phyloP scores from a whole-genome alignment of 2,888 invertebrate genomes.

The Deilephila elpenor region DNA sequence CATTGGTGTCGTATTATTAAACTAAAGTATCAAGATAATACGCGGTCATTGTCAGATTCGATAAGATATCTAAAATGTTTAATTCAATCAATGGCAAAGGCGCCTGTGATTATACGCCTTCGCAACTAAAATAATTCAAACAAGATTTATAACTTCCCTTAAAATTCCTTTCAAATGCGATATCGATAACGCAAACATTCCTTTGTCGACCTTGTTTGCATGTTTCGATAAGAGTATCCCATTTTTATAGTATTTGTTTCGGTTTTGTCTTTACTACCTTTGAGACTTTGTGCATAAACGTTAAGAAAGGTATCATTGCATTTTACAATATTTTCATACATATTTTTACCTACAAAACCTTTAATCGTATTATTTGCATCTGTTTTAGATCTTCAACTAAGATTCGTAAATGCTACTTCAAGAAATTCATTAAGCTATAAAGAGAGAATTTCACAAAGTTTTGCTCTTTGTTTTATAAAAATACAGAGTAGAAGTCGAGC shows the following conservation, averaged over 20 bases:
- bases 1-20: neutral
- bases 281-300: too few relatives aligned
- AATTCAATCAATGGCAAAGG: slow-evolving; percentile 21
- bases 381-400: neutral
- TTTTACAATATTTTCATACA: too few relatives aligned
- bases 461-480: neutral
- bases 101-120: slow-evolving; percentile 15
- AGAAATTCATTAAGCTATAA: neutral
- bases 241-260: neutral
- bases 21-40: slow-evolving; percentile 11
- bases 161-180: slow-evolving; percentile 14
- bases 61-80: slow-evolving; percentile 21
- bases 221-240: neutral
- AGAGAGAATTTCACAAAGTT: neutral
- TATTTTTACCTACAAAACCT: neutral
- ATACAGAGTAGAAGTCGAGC: neutral
- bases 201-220: neutral
- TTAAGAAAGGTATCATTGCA: neutral
- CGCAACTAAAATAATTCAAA: neutral
- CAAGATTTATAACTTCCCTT: slow-evolving; percentile 4
- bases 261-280: neutral
- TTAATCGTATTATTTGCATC: neutral
- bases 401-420: neutral
- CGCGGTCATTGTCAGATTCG: slow-evolving; percentile 7
- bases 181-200: neutral